Conservation (phyloP, 2,797 vertebrate species). For the Morus bassanus region DNA sequence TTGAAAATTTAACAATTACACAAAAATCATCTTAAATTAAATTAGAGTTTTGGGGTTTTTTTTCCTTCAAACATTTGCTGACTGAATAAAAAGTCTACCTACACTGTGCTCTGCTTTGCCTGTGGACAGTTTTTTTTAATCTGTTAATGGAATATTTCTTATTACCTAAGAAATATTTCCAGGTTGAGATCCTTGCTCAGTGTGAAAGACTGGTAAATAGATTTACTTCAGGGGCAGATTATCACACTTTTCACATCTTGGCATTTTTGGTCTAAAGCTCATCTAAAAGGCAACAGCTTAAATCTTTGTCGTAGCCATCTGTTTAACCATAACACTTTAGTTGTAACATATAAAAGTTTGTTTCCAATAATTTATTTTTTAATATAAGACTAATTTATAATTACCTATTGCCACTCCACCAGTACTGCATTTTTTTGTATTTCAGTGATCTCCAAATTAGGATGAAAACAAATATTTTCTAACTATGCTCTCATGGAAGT, state of each 20-base stretch:
- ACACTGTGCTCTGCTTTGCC: background rate
- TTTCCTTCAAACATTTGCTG: background rate
- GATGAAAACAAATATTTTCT: background rate
- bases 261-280: background rate
- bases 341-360: background rate
- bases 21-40: background rate
- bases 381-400: background rate
- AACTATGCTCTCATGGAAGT: background rate
- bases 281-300: background rate
- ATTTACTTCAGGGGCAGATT: conserved; percentile 15
- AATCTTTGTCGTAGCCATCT: background rate
- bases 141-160: background rate
- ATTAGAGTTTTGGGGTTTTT: background rate
- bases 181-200: background rate
- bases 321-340: background rate
- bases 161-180: background rate
- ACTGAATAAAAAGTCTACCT: background rate
- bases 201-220: background rate
- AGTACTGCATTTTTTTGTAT: background rate
- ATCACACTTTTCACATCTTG: background rate
- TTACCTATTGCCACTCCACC: background rate
- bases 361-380: background rate
- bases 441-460: background rate
- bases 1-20: background rate
- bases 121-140: background rate